Conservation (phyloP, 2,797 vertebrate genomes). For the Esox masquinongy region DNA sequence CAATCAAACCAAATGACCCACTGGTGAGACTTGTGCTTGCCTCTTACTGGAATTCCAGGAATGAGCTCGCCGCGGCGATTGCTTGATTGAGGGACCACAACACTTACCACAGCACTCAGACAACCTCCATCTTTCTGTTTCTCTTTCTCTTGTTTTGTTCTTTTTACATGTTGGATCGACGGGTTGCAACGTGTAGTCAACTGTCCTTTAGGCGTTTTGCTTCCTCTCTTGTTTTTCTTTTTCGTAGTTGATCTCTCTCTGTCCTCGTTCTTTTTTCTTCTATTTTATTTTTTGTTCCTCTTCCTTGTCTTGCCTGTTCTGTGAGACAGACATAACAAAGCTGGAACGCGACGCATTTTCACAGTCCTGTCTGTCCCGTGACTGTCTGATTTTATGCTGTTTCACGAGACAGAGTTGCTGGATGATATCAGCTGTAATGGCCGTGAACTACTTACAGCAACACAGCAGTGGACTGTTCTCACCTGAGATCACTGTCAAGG, state of each 20-base stretch:
- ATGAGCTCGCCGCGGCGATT: conserved; percentile 64
- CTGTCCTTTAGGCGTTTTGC: background rate
- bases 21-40: conserved; percentile 65
- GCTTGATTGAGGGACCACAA: conserved; percentile 42
- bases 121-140: conserved; percentile 28
- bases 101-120: conserved; percentile 13
- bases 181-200: background rate
- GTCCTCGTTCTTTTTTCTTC: background rate
- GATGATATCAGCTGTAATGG: background rate
- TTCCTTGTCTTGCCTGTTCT: background rate
- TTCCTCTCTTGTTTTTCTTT: background rate
- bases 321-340: background rate
- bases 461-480: background rate
- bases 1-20: conserved; percentile 79
- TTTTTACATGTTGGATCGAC: background rate
- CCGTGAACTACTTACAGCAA: background rate
- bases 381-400: background rate
- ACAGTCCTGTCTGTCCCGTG: background rate
- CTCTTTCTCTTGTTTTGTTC: conserved; percentile 15
- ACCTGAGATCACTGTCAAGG: background rate
- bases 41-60: conserved; percentile 76
- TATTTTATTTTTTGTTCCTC: background rate
- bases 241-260: background rate
- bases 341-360: background rate
- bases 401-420: background rate